Evolutionary conservation across 2,888 invertebrate species (phyloP), one percentile per base, ranked within the genome.

Genomic region (Protodeltote pygarga): DNA sequence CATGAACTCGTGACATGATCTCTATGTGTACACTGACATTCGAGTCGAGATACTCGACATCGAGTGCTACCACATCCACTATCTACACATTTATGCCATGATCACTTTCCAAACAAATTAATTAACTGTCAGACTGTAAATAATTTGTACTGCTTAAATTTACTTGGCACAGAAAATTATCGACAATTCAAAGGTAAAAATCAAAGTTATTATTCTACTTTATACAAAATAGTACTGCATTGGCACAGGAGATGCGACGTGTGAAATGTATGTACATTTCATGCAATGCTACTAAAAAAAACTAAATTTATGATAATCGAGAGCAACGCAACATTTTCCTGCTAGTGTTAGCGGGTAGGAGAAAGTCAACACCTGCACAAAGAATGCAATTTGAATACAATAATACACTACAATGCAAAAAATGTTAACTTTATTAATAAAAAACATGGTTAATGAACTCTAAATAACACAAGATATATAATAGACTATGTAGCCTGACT

Each of bases 271-370:
- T 75, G 74, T 80, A 79, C 81, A 84, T 76, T 76, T 82, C 89
- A 89, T 90, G 90, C 90, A 82, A 75, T 74, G 74, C 74, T 71
- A 76, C 65, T 79, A 75, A 77, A 75, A n/a, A 72, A 65, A 75
- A 77, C 65, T 77, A 71, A 81, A 75, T 77, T 81, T 75, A 79
- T 75, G 69, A 79, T 74, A 82, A 79, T 78, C 77, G 78, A 85
- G 84, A 88, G 85, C 87, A 87, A 89, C 86, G 91, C 91, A 92
- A 91, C 91, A 91, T 91, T 91, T 92, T 90, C 89, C 88, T 91
- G 91, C 92, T 88, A 87, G 82, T 86, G 91, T 92, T 91, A 91
- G 89, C 89, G 85, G 85, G 85, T 86, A 87, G 90, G 83, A 86
- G 87, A 89, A 90, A 88, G 80, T 87, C 85, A 90, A 91, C 85